A percentile compares a stretch with the other conserved stretches of the same genome.
These are phyloP conservation scores for Invenusta paracnida DNA, from an alignment of 2,888 invertebrate species.

Conservation along the genomic window DNA sequence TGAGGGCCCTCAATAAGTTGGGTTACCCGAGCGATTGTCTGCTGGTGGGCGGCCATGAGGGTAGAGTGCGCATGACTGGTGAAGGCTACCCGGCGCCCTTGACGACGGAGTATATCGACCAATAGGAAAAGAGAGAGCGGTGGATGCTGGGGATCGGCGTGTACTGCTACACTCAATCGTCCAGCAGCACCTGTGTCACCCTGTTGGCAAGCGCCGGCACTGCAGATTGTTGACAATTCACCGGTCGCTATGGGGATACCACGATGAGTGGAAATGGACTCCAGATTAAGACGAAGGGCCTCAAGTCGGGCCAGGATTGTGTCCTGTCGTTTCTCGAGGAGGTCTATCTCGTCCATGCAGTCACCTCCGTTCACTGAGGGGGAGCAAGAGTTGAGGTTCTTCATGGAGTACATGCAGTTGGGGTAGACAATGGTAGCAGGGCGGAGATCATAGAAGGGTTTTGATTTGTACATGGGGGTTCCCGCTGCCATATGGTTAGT, in stretches of 20 bases:
- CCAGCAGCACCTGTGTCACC: neutral
- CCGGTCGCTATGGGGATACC: neutral
- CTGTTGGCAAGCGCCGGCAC: neutral
- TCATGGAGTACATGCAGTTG: neutral
- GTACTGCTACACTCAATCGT: neutral
- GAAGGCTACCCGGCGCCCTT: neutral
- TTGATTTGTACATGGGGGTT: neutral
- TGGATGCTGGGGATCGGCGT: constrained; percentile 5
- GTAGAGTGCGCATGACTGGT: neutral
- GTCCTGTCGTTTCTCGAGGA: neutral
- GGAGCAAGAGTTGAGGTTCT: neutral
- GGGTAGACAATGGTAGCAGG: neutral
- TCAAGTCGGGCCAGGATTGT: neutral
- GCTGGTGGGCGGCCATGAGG: neutral
- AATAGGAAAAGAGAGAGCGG: neutral
- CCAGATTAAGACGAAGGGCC: neutral
- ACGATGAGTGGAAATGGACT: neutral
- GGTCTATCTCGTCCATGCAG: neutral
- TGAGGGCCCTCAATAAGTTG: neutral
- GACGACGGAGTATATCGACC: neutral
- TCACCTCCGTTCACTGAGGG: too few relatives aligned
- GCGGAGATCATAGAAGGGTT: neutral
- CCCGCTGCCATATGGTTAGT: too few relatives aligned
- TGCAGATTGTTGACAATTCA: neutral
- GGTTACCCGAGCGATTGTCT: neutral